Evolutionary conservation across 2,113 vertebrate genomes (phyloP).

Genomic region (Dicaeum eximium): DNA sequence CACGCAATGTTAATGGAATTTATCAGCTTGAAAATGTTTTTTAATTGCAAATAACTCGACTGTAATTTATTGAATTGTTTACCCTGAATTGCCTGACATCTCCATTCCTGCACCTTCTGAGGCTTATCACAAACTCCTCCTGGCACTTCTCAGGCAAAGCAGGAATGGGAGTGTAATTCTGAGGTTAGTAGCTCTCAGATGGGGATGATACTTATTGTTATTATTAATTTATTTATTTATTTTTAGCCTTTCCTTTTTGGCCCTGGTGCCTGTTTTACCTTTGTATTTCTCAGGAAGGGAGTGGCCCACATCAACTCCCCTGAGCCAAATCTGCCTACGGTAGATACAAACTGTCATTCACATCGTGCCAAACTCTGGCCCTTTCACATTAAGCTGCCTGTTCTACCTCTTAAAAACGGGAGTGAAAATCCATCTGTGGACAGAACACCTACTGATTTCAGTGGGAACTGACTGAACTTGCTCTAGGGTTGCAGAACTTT

Average conservation of each 20-base stretch:
- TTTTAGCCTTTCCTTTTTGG: not conserved
- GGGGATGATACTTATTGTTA: not conserved
- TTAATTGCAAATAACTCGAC: constrained; percentile 53
- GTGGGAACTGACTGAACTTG: not conserved
- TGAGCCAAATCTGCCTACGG: not conserved
- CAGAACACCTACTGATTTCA: not conserved
- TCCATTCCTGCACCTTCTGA: not conserved
- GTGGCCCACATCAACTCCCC: not conserved
- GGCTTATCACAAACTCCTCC: not conserved
- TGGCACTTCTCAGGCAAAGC: not conserved
- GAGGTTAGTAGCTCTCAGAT: not conserved
- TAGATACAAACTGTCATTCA: not conserved
- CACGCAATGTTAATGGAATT: constrained; percentile 45
- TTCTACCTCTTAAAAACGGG: not conserved
- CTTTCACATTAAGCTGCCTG: not conserved
- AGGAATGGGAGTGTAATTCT: not conserved
- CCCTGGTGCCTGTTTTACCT: not conserved
- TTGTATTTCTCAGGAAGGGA: not conserved
- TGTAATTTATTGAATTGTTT: constrained; percentile 26
- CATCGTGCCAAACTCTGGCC: not conserved
- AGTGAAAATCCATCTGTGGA: not conserved
- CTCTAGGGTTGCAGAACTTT: not conserved
- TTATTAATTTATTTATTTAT: not conserved
- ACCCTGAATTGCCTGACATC: not conserved
- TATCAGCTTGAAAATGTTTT: constrained; percentile 48